A percentile compares a stretch with the other conserved stretches of the same genome.
Evolutionary conservation across 2,113 vertebrate species (phyloP).

Genomic region (Centropristis striata): DNA sequence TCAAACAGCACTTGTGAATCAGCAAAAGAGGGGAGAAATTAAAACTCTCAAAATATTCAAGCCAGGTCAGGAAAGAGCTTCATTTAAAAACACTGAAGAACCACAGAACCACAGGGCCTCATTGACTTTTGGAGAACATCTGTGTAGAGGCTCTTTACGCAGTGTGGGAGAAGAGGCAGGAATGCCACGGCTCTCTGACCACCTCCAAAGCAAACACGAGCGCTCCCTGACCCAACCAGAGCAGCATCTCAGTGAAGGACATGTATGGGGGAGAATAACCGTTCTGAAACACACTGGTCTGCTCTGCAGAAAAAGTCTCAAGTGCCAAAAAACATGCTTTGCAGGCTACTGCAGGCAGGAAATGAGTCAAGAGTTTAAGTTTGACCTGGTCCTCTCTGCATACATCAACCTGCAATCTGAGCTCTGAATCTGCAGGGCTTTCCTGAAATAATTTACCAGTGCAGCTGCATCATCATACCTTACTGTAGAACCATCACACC

Average conservation of each 20-base stretch:
- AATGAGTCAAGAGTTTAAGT: constrained; percentile 29
- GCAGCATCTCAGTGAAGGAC: constrained; percentile 50
- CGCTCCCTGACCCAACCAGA: constrained; percentile 58
- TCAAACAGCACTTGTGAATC: constrained; percentile 78
- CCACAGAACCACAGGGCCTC: constrained; percentile 68
- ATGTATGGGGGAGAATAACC: constrained; percentile 44
- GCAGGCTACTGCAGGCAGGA: constrained; percentile 21
- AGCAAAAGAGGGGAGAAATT: constrained; percentile 72
- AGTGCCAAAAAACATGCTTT: constrained; percentile 45
- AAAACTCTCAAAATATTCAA: constrained; percentile 68
- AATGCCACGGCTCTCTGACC: constrained; percentile 57
- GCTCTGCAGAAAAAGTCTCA: neutral
- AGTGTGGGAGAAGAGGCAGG: constrained; percentile 64
- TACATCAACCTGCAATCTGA: constrained; percentile 15
- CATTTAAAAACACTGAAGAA: constrained; percentile 65
- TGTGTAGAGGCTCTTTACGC: constrained; percentile 65
- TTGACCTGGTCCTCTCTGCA: constrained; percentile 9
- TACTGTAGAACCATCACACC: neutral
- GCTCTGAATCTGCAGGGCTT: constrained; percentile 15
- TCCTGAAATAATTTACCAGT: neutral
- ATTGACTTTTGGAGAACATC: constrained; percentile 68
- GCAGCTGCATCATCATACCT: neutral
- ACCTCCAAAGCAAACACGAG: constrained; percentile 76
- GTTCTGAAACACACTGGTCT: constrained; percentile 9
- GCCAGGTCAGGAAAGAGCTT: constrained; percentile 62